phyloP scores from a whole-genome alignment of 2,888 invertebrate genomes.

The Lasioglossum leucozonium region DNA sequence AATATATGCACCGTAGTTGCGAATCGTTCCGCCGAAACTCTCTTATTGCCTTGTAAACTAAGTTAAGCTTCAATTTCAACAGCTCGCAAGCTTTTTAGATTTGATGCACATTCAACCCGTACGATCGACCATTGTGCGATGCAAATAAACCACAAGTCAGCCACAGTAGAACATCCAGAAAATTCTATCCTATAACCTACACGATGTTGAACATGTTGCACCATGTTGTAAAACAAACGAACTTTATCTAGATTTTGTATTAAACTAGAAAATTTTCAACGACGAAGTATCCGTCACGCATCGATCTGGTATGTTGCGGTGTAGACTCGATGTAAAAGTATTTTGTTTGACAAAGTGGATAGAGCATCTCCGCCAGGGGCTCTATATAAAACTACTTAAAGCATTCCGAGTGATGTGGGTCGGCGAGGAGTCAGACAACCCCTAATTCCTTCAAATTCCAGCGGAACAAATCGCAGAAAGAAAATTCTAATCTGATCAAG shows the following conservation, averaged over 20 bases:
- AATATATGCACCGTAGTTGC: not conserved
- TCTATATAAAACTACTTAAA: slow-evolving; percentile 2
- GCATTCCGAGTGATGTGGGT: not conserved
- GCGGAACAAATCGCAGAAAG: not conserved
- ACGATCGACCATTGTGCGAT: not conserved
- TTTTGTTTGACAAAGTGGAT: slow-evolving; percentile 5
- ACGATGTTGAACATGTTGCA: not conserved
- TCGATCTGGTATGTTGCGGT: not conserved
- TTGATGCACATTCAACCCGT: not conserved
- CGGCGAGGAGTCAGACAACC: not conserved
- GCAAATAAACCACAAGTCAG: not conserved
- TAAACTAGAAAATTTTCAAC: not conserved
- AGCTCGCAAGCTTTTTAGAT: not conserved
- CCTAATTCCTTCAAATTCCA: slow-evolving; percentile 13
- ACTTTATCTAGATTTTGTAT: not conserved
- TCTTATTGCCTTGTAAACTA: not conserved
- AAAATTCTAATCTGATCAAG: slow-evolving; percentile 17
- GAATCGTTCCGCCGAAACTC: not conserved
- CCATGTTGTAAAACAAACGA: not conserved
- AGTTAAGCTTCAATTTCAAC: not conserved
- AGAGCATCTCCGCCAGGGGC: not conserved
- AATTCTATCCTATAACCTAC: not conserved
- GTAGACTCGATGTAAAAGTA: not conserved
- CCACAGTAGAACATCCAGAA: not conserved
- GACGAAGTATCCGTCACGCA: not conserved